Conservation (phyloP, 2,113 vertebrate genomes). For the Aleadryas rufinucha region DNA sequence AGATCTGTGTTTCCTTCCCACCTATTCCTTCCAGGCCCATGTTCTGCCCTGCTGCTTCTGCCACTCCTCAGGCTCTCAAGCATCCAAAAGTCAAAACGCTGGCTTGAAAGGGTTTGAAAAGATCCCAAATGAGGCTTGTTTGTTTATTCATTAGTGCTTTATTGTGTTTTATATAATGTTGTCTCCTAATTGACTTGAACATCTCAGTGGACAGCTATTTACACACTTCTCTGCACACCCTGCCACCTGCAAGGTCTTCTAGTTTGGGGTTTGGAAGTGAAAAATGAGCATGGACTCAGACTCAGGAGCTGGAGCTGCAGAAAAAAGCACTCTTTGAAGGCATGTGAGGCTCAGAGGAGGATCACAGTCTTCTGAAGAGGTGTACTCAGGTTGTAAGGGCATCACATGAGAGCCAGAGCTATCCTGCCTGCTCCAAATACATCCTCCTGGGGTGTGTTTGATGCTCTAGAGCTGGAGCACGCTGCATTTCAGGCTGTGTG, state of each 20-base stretch:
- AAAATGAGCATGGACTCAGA: neutral
- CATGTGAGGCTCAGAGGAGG: neutral
- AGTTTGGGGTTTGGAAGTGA: neutral
- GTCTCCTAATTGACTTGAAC: neutral
- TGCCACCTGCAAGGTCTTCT: neutral
- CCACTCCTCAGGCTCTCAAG: neutral
- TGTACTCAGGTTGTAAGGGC: neutral
- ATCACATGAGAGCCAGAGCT: neutral
- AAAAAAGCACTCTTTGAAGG: neutral
- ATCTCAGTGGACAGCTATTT: neutral
- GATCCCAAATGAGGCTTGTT: neutral
- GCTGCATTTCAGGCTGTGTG: neutral
- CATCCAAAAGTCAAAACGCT: neutral
- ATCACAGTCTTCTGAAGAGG: neutral
- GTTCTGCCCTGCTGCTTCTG: neutral
- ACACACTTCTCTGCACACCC: neutral
- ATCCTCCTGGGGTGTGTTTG: neutral
- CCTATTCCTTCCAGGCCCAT: neutral
- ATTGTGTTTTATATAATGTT: neutral
- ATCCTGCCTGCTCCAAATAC: accelerated
- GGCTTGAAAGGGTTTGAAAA: neutral
- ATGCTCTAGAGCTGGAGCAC: accelerated
- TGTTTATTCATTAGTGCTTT: neutral
- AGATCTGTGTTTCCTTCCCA: neutral
- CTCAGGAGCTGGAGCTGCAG: neutral